These are phyloP conservation scores for Callorhinus ursinus DNA, from an alignment of 2,113 vertebrate genomes.

Conservation along the genomic window DNA sequence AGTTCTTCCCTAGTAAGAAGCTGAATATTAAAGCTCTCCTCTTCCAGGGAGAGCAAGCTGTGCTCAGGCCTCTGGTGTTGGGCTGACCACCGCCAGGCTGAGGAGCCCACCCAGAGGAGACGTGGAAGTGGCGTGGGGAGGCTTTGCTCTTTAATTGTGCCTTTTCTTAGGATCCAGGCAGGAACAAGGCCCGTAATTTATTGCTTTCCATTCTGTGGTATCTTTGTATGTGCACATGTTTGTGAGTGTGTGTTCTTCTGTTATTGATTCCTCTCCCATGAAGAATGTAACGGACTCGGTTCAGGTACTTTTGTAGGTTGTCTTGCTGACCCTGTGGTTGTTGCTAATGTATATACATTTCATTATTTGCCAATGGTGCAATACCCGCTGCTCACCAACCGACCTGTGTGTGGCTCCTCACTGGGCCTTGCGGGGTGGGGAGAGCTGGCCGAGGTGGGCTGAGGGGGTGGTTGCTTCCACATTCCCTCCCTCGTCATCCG, in stretches of 20 bases:
- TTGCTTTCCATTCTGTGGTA: slow-evolving; percentile 69
- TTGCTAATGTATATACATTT: slow-evolving; percentile 76
- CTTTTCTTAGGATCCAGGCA: slow-evolving; percentile 43
- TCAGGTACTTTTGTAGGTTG: slow-evolving; percentile 70
- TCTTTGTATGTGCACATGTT: background rate
- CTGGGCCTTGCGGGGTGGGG: background rate
- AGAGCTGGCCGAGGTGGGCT: accelerated
- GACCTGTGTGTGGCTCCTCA: slow-evolving; percentile 61
- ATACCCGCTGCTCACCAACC: slow-evolving; percentile 79
- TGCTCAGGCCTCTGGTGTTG: background rate
- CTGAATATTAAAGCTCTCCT: slow-evolving; percentile 64
- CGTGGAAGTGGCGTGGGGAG: background rate
- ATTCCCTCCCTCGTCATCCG: accelerated
- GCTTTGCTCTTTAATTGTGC: background rate
- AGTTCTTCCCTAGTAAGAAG: slow-evolving; percentile 45
- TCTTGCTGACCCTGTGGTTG: slow-evolving; percentile 36
- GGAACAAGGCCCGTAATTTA: slow-evolving; percentile 76
- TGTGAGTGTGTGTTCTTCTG: background rate
- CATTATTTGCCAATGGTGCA: slow-evolving; percentile 76
- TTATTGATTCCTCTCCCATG: background rate
- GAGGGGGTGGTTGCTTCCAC: background rate
- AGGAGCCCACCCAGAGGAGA: background rate
- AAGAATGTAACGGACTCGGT: slow-evolving; percentile 44
- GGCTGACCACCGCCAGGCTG: background rate
- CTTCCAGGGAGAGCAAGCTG: background rate